Percentiles rank a stretch among this genome's conserved stretches.
Conservation (phyloP, 2,113 vertebrate species). For the Ailurus styani region DNA sequence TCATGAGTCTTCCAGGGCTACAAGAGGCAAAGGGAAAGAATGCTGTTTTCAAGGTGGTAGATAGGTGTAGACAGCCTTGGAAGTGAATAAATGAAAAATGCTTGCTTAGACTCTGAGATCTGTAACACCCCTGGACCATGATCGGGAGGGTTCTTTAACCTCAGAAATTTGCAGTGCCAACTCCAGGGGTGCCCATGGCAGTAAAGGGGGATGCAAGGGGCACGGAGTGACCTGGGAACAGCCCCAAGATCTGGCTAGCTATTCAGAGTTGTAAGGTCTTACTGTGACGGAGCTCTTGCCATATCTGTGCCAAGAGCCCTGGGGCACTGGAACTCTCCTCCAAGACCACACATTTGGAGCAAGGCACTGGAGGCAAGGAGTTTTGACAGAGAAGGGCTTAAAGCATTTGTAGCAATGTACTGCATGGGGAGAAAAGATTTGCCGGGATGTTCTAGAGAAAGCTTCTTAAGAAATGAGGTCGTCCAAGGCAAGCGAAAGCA, state of each 20-base stretch:
- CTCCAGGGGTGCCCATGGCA: neutral
- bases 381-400: neutral
- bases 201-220: neutral
- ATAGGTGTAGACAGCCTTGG: neutral
- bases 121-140: neutral
- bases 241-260: neutral
- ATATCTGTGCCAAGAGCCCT: neutral
- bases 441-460: neutral
- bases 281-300: neutral
- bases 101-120: neutral
- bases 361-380: neutral
- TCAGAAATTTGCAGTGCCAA: neutral
- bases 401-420: neutral
- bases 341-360: neutral
- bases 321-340: neutral
- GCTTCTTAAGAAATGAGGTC: neutral
- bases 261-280: neutral
- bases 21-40: neutral
- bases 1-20: neutral
- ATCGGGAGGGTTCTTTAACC: neutral
- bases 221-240: neutral
- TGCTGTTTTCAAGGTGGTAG: neutral
- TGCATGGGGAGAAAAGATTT: neutral
- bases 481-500: neutral
- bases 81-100: neutral